phyloP scores from a whole-genome alignment of 2,888 invertebrate species.

The Phasia obesa region DNA sequence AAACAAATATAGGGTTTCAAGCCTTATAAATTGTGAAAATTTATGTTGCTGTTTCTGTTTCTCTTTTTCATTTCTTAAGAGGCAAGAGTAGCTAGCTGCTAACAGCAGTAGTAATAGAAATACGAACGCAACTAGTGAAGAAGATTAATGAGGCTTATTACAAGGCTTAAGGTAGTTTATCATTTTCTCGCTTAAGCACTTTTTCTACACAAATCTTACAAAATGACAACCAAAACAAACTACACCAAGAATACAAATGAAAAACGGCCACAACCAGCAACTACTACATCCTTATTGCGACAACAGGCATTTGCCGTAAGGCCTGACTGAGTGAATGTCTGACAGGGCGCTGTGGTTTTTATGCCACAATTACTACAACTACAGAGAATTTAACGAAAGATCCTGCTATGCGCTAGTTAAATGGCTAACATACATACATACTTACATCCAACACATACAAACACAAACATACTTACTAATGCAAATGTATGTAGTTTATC shows the following conservation, averaged over 20 bases:
- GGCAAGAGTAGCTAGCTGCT: background rate
- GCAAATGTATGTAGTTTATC: too few relatives aligned
- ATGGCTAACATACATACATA: conserved; percentile 14
- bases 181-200: conserved; percentile 74
- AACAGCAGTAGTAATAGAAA: conserved; percentile 33
- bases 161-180: conserved; percentile 81
- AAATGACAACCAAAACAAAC: conserved; percentile 53
- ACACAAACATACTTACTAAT: background rate
- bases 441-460: conserved; percentile 11
- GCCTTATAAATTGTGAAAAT: conserved; percentile 48
- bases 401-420: conserved; percentile 32
- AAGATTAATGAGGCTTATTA: conserved; percentile 82
- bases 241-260: conserved; percentile 28
- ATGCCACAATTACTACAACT: conserved; percentile 25
- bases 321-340: conserved; percentile 36
- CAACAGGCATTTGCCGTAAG: conserved; percentile 42
- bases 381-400: conserved; percentile 34
- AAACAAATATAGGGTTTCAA: conserved; percentile 45
- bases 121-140: conserved; percentile 76
- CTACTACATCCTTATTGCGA: conserved; percentile 52
- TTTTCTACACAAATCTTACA: conserved; percentile 57
- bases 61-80: conserved; percentile 23
- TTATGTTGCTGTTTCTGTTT: conserved; percentile 36
- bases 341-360: conserved; percentile 58
- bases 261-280: conserved; percentile 25